phyloP scores from a whole-genome alignment of 2,797 vertebrate species.

The Chloroceryle amazona region DNA sequence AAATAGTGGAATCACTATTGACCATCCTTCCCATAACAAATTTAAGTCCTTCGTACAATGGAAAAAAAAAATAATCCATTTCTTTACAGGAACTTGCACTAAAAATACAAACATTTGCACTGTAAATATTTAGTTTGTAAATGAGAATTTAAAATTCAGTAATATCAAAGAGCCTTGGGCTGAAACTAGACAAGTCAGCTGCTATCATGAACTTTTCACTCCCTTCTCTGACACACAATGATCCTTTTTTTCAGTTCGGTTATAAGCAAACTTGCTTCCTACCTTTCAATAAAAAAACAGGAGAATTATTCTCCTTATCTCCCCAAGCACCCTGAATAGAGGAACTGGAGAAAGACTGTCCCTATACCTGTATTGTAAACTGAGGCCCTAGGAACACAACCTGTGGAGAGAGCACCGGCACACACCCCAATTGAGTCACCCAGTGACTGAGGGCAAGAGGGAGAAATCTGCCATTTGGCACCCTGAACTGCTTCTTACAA shows the following conservation, averaged over 20 bases:
- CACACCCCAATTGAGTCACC: rapidly evolving
- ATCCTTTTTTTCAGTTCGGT: not conserved
- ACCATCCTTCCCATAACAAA: not conserved
- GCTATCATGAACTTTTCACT: not conserved
- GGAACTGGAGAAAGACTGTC: not conserved
- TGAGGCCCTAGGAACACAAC: not conserved
- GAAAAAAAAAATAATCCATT: not conserved
- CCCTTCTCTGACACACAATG: not conserved
- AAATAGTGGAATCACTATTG: not conserved
- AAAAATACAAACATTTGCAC: not conserved
- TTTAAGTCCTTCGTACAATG: not conserved
- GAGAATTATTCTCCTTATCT: not conserved
- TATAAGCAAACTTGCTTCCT: not conserved
- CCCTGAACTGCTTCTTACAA: not conserved
- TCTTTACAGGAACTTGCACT: not conserved
- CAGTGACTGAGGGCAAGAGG: not conserved
- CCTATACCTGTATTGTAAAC: not conserved
- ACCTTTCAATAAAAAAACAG: not conserved
- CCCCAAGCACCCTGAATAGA: not conserved
- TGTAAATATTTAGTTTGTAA: not conserved
- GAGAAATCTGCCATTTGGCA: not conserved
- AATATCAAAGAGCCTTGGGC: not conserved
- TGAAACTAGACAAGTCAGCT: not conserved
- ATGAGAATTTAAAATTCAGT: not conserved
- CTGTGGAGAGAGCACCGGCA: rapidly evolving